Base-by-base conservation (phyloP, 2,888 invertebrate species). In the Gryllus longicercus region DNA sequence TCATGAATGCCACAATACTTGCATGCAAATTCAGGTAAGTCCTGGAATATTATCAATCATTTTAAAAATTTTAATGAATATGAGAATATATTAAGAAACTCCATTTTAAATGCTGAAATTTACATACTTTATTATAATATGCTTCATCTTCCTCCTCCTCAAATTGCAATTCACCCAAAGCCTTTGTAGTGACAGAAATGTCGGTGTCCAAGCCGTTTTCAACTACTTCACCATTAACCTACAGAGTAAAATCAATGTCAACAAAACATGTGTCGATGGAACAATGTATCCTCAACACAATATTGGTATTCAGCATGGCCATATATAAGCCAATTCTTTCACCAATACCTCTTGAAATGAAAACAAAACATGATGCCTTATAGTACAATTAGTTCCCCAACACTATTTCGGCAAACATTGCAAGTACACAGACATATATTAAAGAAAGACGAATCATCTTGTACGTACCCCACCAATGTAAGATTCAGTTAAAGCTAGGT, bases 1-100 rank as follows among this genome's bases (percentile, higher is more conserved):
- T 99, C 98, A 86, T 98, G 98, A 83, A 99, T 98, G 78, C 99
- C 99, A 88, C 99, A 99, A 87, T 99, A 99, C 87, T 98, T 97
- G 91, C 99, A 99, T 0, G 99, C 99, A 90, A 98, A 97, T 83
- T 95, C 94, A 1, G 99, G 98, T 82, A 98, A 88, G 87, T 98
- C 96, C 86, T 94, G 92, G 80, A 91, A 80, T 50, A 81, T n/a
- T n/a, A n/a, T n/a, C 18, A 74, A 79, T 79, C 21, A 21, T 78
- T 75, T 51, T 38, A 8, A 38, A 38, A 38, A 5, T 38, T 38
- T 38, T 8, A 51, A 77, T 79, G 63, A 25, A 18, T 12, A 77
- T 49, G 25, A n/a, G n/a, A 74, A 12, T 74, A 74, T 5, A 1
- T 18, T 5, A 18, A 11, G 21, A 1, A 74, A 8, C 21, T 74